Evolutionary conservation across 2,888 invertebrate species (phyloP).

Genomic region (Noctua pronuba): DNA sequence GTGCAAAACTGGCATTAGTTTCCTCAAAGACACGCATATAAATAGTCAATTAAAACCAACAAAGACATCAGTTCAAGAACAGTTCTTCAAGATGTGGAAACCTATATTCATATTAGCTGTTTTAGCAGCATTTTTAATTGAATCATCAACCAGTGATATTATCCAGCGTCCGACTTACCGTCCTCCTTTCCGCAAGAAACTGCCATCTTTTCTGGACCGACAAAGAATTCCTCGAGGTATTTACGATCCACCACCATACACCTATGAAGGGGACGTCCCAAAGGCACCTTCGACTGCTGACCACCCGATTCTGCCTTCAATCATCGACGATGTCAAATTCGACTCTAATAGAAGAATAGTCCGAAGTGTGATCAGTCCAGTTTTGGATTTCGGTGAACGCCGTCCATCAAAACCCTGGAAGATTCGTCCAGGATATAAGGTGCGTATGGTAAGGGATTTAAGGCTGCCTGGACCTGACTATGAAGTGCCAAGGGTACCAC

Average conservation of each 20-base stretch:
- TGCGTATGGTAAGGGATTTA: constrained; percentile 39
- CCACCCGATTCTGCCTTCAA: constrained; percentile 23
- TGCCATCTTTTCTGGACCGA: not conserved
- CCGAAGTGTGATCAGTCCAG: constrained; percentile 40
- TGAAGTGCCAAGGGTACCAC: constrained; percentile 22
- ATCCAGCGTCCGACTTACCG: not conserved
- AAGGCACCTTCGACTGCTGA: constrained; percentile 26
- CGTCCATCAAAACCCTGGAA: not conserved
- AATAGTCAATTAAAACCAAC: constrained; percentile 9
- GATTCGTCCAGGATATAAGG: not conserved
- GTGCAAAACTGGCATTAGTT: not conserved
- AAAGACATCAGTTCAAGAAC: constrained; percentile 10
- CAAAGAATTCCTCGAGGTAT: constrained; percentile 27
- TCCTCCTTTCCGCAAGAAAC: constrained; percentile 7
- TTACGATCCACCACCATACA: constrained; percentile 37
- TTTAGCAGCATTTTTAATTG: constrained; percentile 34
- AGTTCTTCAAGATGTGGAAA: constrained; percentile 43
- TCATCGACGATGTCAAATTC: constrained; percentile 33
- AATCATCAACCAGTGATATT: constrained; percentile 23
- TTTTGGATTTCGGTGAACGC: not conserved
- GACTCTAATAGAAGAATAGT: constrained; percentile 40
- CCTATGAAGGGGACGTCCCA: constrained; percentile 30
- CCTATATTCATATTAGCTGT: constrained; percentile 19
- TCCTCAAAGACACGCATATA: constrained; percentile 42
- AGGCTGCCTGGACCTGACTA: constrained; percentile 26